Evolutionary conservation across 2,888 invertebrate genomes (phyloP), one percentile per base, ranked within the genome.

Genomic region (Ophonus ardosiacus): DNA sequence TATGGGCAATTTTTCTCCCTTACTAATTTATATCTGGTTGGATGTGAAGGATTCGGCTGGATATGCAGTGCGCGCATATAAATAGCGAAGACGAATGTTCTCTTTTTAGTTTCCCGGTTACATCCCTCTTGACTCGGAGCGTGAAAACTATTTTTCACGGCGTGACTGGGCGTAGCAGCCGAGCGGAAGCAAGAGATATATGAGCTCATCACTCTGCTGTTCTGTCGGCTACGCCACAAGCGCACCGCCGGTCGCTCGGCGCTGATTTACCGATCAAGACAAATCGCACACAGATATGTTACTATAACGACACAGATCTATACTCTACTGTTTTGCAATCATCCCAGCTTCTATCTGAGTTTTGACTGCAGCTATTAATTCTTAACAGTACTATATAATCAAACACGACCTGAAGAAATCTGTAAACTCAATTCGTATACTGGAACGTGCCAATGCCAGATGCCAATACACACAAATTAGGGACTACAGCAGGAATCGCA

Each of bases 31-130:
- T 51, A 8, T 13, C 13, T 51, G 43, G 43, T 51, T 51, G 43
- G 10, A 51, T 51, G 43, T 51, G 43, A 51, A 51, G 43, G 43
- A 51, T 51, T 51, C 43, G 43, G 88, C 88, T 51, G 43, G 13
- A 51, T 51, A 51, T 38, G 63, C 63, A 63, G 38, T 61, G n/a
- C 13, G 21, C 61, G 63, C 80, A 89, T 90, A 91, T 90, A 90
- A 90, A 90, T 90, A 89, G 90, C 88, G 88, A 89, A 90, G 90
- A 91, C 90, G 90, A 90, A 90, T 90, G 90, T 89, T 89, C 89
- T 89, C 89, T 89, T 89, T 80, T 89, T 89, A 88, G 88, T 87
- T 88, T 88, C 87, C 88, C 88, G 88, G 88, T 89, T 87, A 88
- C 87, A 87, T 88, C 88, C 88, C 89, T 88, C 88, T 88, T 89